Base-by-base conservation (phyloP, 64 coral and sea anemone species). In the Platygyra sinensis region DNA sequence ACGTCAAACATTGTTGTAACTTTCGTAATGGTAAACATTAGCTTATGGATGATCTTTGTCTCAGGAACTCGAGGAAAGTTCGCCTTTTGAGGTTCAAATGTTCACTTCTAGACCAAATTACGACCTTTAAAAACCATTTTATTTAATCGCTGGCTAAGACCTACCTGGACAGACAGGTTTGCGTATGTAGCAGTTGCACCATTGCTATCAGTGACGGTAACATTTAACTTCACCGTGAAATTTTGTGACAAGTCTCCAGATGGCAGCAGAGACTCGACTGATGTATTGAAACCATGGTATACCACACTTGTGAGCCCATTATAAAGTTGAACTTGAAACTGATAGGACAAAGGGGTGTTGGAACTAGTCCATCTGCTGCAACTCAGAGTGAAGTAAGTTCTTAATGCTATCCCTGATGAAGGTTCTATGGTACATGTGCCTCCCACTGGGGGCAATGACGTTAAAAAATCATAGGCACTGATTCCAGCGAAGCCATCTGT, bases 321-420 rank as follows among this genome's bases (percentile, higher is more conserved):
- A 0, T 77, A 69, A 2, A 86, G 72, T 27, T 76, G 39, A 46
- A 92, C 92, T 80, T 67, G 65, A 72, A 92, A 95, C 71, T 92
- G 52, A 20, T 95, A 95, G 31, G 31, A 76, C 33, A 95, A 32
- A 6, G 94, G 94, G 17, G 52, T 25, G 46, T 77, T 61, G 27
- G 14, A 7, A 60, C 88, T 90, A 4, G 8, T 22, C 86, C 94
- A 83, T 17, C 30, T 30, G 63, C 86, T 62, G 61, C 94, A 95
- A 3, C 55, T 78, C 28, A 95, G 75, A 57, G 10, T 28, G 36
- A 95, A 95, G 16, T 84, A 14, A 18, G 94, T 95, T 62, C 88
- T 22, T 24, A 95, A 75, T 39, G 77, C 69, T 17, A 14, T 84
- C 3, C 94, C 94, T 25, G 75, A 25, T 10, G 18, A 32, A n/a